Evolutionary conservation across 2,113 vertebrate species (phyloP), one percentile per base, ranked within the genome.

Genomic region (Aspiorhynchus laticeps): DNA sequence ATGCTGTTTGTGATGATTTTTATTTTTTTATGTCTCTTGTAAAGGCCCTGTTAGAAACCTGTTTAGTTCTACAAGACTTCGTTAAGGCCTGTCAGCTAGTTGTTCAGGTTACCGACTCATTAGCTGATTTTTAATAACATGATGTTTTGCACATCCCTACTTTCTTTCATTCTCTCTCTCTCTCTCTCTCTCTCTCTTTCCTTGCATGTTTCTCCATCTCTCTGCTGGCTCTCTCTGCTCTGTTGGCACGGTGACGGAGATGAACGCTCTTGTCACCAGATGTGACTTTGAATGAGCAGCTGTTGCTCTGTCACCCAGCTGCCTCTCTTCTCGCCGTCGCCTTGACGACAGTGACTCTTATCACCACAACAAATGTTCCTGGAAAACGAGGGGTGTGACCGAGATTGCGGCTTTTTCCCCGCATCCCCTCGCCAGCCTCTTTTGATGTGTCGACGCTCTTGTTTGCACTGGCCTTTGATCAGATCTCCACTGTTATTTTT

Each of bases 201-300:
- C 67, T 69, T 75, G 73, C 5, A 2, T 51, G 75, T 77, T 71
- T 79, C 51, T 46, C 31, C 56, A 41, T 21, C 41, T 86, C 61
- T 73, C 48, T 8, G 33, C 36, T 78, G 85, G 74, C 74, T 38
- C 48, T 36, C 21, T 56, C 41, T 73, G 65, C 67, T 89, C 74
- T 26, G 65, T 86, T 46, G 87, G 85, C 88, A 79, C 41, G n/a
- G n/a, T n/a, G n/a, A n/a, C n/a, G 2, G 53, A 24, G 85, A 87
- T 75, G 53, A 80, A 43, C 80, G 28, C 75, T 74, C 51, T 79
- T 75, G 81, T 85, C 38, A 69, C 85, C 85, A 86, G 88, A 89
- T 89, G 88, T 89, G 85, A 69, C 88, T 83, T 81, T 84, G 81
- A 89, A 80, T 51, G 85, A 87, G 85, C 88, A 89, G 88, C 88